These are phyloP conservation scores for Henricia sp. DNA, from an alignment of 53 echinoderm and acorn worm genomes.

Conservation along the genomic window DNA sequence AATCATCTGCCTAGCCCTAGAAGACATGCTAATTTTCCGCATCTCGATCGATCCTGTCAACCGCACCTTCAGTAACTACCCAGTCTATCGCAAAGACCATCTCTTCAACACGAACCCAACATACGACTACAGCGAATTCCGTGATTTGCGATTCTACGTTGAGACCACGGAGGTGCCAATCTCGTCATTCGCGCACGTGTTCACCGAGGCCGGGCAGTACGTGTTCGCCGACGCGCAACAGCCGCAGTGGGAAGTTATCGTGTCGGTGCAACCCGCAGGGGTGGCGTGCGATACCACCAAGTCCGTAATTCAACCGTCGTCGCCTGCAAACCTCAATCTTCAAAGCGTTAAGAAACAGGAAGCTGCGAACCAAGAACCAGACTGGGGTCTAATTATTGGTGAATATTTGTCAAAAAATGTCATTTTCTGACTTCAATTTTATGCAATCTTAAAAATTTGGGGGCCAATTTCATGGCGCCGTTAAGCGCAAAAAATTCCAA, in stretches of 20 bases:
- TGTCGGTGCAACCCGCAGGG: conserved; percentile 80
- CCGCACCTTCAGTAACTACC: conserved; percentile 89
- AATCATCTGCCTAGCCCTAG: conserved; percentile 86
- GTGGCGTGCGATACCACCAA: conserved; percentile 62
- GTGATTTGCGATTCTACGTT: conserved; percentile 88
- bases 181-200: conserved; percentile 90
- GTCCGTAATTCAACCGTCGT: conserved; percentile 77
- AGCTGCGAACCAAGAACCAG: conserved; percentile 88
- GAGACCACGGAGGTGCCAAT: conserved; percentile 83
- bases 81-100: conserved; percentile 92
- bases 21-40: conserved; percentile 91
- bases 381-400: conserved; percentile 99
- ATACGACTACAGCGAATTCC: conserved; percentile 97
- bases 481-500: no score
- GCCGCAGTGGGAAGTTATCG: conserved; percentile 85
- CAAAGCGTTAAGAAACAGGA: conserved; percentile 80
- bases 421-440: no score
- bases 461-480: no score
- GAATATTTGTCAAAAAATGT: no score
- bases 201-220: conserved; percentile 89
- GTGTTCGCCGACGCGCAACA: conserved; percentile 95
- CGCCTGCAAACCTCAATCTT: conserved; percentile 65
- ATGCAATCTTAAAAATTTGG: no score
- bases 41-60: conserved; percentile 76
- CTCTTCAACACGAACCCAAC: conserved; percentile 96